Conservation (phyloP, 1,140 invertebrate species). For the Delia radicum region DNA sequence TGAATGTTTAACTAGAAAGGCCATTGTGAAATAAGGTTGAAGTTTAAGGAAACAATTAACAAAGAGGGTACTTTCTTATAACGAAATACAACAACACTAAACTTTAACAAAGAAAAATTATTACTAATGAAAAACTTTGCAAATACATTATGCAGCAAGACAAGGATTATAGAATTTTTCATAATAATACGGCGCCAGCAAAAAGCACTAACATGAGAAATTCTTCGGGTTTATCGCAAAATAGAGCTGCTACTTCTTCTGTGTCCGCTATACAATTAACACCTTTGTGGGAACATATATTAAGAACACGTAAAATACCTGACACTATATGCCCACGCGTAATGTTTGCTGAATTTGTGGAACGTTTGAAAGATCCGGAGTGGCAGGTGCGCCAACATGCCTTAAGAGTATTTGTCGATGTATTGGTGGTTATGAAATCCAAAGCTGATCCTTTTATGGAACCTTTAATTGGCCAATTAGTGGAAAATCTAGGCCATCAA, state of each 20-base stretch:
- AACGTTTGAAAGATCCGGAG: conserved; percentile 73
- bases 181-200: neutral
- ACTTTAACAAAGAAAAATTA: neutral
- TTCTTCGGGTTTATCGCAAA: neutral
- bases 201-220: neutral
- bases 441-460: conserved; percentile 64
- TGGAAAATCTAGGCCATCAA: conserved; percentile 72
- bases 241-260: conserved; percentile 4
- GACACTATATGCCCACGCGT: conserved; percentile 64
- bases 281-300: conserved; percentile 74
- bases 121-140: neutral
- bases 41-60: conserved; percentile 20
- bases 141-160: neutral
- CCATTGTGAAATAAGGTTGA: conserved; percentile 9
- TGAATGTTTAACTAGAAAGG: neutral
- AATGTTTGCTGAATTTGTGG: conserved; percentile 69
- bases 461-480: conserved; percentile 65
- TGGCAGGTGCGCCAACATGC: conserved; percentile 80
- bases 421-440: conserved; percentile 68
- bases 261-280: conserved; percentile 62
- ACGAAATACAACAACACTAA: neutral
- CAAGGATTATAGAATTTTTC: neutral
- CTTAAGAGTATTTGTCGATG: conserved; percentile 70
- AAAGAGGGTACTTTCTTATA: neutral
- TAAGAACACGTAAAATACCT: conserved; percentile 62